Base-by-base conservation (phyloP, 2,113 vertebrate species). In the Catharus fuscescens region DNA sequence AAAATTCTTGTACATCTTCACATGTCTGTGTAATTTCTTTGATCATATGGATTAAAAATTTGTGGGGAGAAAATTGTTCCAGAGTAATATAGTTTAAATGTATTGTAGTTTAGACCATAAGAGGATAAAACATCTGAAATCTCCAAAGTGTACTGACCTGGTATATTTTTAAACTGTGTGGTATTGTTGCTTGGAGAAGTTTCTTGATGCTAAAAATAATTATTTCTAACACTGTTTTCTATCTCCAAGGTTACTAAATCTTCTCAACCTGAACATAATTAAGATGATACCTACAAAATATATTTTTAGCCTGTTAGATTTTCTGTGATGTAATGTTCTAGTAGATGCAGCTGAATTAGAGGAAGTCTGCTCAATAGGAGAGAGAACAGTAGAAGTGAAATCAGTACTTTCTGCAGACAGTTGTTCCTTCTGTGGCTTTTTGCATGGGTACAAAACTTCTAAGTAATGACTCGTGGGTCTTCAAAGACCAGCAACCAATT, bases 141-240 rank as follows among this genome's bases (percentile, higher is more conserved):
- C 86, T 93, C 67, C 20, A 13, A 80, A 92, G 92, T 59, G 59
- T 88, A 59, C 79, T 92, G 93, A 94, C 92, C 81, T 80, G 59
- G 44, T 91, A 82, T 91, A 94, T 97, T 96, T 96, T 93, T 95
- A 86, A 40, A 69, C 85, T 92, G 85, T 92, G 93, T 86, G 86
- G 67, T 92, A 93, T 93, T 95, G 91, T 92, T 97, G 95, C 96
- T 90, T 95, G 90, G 95, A 96, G 82, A 96, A 97, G 85, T 88
- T 96, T 56, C 78, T 92, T 90, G 42, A 45, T 88, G 54, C 93
- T 97, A 96, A 96, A 96, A 95, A 96, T 96, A 95, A 82, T 32
- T 0, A 60, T 81, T 96, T 94, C 92, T 92, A 48, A 52, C 74
- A 40, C 64, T 92, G 90, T 95, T 95, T 96, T 94, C 66, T 36